phyloP scores from a whole-genome alignment of 2,113 vertebrate species.

The Reinhardtius hippoglossoides region DNA sequence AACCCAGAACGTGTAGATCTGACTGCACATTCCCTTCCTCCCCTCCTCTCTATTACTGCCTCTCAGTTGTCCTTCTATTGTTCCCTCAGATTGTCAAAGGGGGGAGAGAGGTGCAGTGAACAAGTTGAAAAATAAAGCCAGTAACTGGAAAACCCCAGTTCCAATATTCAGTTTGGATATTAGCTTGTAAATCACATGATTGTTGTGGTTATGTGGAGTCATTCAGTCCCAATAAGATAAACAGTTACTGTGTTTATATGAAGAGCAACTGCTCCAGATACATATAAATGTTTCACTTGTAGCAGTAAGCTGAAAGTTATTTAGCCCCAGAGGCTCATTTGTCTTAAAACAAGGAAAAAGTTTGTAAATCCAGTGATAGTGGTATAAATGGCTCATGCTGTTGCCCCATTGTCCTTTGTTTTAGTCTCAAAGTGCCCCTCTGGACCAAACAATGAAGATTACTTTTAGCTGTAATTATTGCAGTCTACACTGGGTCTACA shows the following conservation, averaged over 20 bases:
- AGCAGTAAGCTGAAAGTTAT: not conserved
- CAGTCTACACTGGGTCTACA: not conserved
- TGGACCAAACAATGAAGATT: not conserved
- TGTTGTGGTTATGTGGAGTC: slow-evolving; percentile 24
- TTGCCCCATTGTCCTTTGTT: not conserved
- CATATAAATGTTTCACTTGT: not conserved
- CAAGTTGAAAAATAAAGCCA: slow-evolving; percentile 16
- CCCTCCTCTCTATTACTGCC: slow-evolving; percentile 30
- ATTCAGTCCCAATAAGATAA: not conserved
- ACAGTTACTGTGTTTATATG: not conserved
- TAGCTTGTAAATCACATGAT: slow-evolving; percentile 30
- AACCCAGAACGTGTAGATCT: slow-evolving; percentile 47
- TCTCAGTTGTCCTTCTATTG: slow-evolving; percentile 49
- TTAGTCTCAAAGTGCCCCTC: not conserved
- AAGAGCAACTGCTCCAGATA: slow-evolving; percentile 8
- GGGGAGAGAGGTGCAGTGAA: not conserved
- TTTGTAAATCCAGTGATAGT: not conserved
- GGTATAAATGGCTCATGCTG: not conserved
- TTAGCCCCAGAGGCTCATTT: slow-evolving; percentile 9
- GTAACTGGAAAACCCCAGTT: slow-evolving; percentile 44
- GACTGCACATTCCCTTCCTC: slow-evolving; percentile 44
- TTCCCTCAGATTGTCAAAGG: slow-evolving; percentile 45
- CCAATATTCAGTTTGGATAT: slow-evolving; percentile 34
- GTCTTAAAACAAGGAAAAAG: slow-evolving; percentile 1
- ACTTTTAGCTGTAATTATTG: too few relatives aligned